Evolutionary conservation across 2,797 vertebrate genomes (phyloP), one percentile per base, ranked within the genome.

Genomic region (Steatocranus sp.): DNA sequence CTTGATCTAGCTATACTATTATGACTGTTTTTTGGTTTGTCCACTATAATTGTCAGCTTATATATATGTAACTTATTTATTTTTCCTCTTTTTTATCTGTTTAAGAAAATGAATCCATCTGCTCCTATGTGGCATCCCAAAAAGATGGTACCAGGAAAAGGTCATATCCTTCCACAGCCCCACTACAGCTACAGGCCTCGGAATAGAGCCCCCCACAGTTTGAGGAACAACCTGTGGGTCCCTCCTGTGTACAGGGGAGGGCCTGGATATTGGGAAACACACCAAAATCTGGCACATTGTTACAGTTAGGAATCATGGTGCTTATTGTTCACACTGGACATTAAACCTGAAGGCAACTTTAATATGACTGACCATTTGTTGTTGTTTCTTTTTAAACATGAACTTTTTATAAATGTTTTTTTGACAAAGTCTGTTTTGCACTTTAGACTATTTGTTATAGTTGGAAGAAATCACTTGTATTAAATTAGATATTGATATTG

Each of bases 381-480:
- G 80, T 86, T 89, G 91, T 43, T 80, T 79, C 82, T 93, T 79
- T 91, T 34, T 38, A 46, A 88, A 91, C 75, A 73, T 85, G 27
- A 41, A 86, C 87, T 91, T 93, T 93, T 88, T 92, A 89, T 90
- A 88, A 84, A 46, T 88, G 58, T 32, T 58, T 11, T 87, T 91
- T 82, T 86, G 83, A 76, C 17, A 34, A 61, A 81, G 87, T 51
- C 93, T 73, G 82, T 87, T 91, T 89, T 96, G 96, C 96, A 96
- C 96, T 96, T 96, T 96, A 95, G 93, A 94, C 27, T 48, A 83
- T 87, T 93, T 94, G 89, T 95, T 93, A 88, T 91, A 91, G 83
- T 92, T 89, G 80, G 18, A 91, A 85, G 91, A 81, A 86, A 91
- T 63, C 80, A 88, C 89, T 92, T 90, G 82, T 94, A 93, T 88